Evolutionary conservation across 2,888 invertebrate species (phyloP).

Genomic region (Leptinotarsa peninsularis): DNA sequence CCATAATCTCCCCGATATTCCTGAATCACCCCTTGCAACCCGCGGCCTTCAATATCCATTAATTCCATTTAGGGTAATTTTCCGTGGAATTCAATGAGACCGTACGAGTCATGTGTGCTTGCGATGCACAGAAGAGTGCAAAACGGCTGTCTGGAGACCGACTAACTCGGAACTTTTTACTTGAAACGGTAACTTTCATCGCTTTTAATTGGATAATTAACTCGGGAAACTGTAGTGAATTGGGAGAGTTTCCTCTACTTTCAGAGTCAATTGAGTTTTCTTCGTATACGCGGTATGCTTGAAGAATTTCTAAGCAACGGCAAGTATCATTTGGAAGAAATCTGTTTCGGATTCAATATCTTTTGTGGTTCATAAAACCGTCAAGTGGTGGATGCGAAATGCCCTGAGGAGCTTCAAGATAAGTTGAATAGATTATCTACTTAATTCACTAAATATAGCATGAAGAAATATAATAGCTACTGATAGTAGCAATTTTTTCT

Average conservation of each 20-base stretch:
- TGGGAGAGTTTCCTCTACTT: constrained; percentile 33
- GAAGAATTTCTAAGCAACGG: not conserved
- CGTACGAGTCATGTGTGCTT: constrained; percentile 42
- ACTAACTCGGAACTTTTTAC: constrained; percentile 46
- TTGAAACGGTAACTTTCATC: constrained; percentile 46
- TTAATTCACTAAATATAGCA: too few relatives aligned
- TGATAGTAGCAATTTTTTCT: too few relatives aligned
- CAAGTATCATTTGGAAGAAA: not conserved
- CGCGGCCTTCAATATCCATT: constrained; percentile 54
- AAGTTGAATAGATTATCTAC: too few relatives aligned
- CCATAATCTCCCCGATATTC: constrained; percentile 2
- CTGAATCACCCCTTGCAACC: constrained; percentile 10
- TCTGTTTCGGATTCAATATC: not conserved
- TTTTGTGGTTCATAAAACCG: too few relatives aligned
- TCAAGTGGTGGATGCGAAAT: too few relatives aligned
- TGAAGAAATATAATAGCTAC: too few relatives aligned
- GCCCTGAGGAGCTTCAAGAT: too few relatives aligned
- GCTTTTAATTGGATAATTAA: constrained; percentile 47
- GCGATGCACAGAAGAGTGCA: constrained; percentile 38
- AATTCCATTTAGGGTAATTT: constrained; percentile 55
- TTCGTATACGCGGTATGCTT: constrained; percentile 41
- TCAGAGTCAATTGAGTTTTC: constrained; percentile 38
- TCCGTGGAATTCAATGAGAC: constrained; percentile 58
- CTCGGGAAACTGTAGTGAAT: constrained; percentile 36
- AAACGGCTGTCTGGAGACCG: constrained; percentile 42